A percentile compares a stretch with the other conserved stretches of the same genome.
phyloP scores from a whole-genome alignment of 2,888 invertebrate species.

The Tenthredo notha region DNA sequence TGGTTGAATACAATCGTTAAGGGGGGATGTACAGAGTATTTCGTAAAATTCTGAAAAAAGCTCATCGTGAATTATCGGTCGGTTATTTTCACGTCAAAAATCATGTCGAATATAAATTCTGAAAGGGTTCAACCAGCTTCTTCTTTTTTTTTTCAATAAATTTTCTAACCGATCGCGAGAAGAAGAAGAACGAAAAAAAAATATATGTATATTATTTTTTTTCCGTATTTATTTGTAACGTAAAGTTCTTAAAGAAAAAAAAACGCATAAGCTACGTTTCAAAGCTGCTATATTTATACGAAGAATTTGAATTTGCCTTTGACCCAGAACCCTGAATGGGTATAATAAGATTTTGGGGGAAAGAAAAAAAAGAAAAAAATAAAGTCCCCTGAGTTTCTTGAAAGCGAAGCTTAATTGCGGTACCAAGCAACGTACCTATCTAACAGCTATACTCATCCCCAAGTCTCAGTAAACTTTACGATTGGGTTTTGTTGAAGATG shows the following conservation, averaged over 20 bases:
- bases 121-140: background rate
- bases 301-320: background rate
- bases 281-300: background rate
- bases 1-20: slow-evolving; percentile 11
- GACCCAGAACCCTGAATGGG: background rate
- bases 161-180: too few species aligned
- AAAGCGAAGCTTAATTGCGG: background rate
- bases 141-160: background rate
- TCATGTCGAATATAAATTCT: background rate
- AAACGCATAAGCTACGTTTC: too few species aligned
- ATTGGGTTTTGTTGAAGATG: slow-evolving; percentile 2
- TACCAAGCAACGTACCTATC: background rate
- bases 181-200: too few species aligned
- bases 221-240: too few species aligned
- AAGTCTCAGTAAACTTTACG: background rate
- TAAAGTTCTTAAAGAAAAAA: too few species aligned
- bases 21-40: background rate
- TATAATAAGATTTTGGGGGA: background rate
- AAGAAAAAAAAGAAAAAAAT: background rate
- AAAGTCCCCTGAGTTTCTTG: background rate
- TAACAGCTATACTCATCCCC: background rate
- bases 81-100: slow-evolving; percentile 6
- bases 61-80: background rate
- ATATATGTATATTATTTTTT: too few species aligned
- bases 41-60: background rate